phyloP scores from a whole-genome alignment of 2,888 invertebrate genomes.

The Syrista parreyssii region DNA sequence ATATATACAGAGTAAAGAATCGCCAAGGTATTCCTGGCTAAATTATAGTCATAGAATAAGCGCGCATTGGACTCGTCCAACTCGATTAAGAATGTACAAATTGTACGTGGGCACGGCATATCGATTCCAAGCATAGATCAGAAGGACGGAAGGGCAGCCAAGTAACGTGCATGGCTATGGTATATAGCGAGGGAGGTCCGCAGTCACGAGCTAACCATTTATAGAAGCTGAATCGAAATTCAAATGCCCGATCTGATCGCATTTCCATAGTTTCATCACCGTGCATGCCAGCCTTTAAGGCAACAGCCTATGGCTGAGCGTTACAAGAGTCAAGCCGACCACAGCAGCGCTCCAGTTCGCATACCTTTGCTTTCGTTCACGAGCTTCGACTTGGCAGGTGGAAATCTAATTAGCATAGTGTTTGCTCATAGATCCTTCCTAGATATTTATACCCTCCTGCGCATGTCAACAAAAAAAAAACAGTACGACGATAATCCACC shows the following conservation, averaged over 20 bases:
- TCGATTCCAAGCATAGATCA: background rate
- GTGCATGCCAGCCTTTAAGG: slow-evolving; percentile 1
- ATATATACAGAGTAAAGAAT: background rate
- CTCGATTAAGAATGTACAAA: slow-evolving; percentile 1
- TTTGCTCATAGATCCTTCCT: slow-evolving; percentile 27
- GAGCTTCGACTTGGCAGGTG: slow-evolving; percentile 23
- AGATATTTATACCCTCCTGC: slow-evolving; percentile 22
- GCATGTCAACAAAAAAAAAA: background rate
- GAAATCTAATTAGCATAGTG: slow-evolving; percentile 33
- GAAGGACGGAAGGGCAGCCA: background rate
- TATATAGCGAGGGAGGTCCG: background rate
- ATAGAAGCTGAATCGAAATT: slow-evolving; percentile 5
- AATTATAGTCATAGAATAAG: background rate
- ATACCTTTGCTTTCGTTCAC: slow-evolving; percentile 17
- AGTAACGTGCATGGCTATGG: background rate
- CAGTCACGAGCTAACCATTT: slow-evolving; percentile 5
- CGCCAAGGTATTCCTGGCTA: background rate
- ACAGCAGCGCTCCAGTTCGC: slow-evolving; percentile 12
- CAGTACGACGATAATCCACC: background rate
- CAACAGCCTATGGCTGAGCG: background rate
- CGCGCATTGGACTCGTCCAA: background rate
- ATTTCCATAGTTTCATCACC: slow-evolving; percentile 9
- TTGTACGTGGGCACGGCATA: slow-evolving; percentile 2
- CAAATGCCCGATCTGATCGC: slow-evolving; percentile 6
- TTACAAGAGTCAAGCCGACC: background rate